Percentiles rank a stretch among this genome's conserved stretches.
Evolutionary conservation across 2,113 vertebrate species (phyloP).

Genomic region (Benitochromis conjunctus): DNA sequence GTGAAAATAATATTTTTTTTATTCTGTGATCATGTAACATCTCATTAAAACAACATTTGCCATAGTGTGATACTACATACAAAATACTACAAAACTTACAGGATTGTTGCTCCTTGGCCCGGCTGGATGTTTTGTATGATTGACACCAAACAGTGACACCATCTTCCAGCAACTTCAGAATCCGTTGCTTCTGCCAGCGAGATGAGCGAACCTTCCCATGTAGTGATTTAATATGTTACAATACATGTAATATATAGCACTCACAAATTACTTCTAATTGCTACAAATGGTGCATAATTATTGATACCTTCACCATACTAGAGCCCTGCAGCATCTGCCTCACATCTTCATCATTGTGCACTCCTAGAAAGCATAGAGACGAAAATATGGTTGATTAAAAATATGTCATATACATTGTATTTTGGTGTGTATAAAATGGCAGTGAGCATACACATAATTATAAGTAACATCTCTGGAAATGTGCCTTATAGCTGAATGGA

Average conservation of each 20-base stretch:
- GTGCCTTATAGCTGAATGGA: neutral
- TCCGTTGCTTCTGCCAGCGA: constrained; percentile 79
- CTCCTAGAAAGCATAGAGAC: constrained; percentile 66
- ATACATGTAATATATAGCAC: neutral
- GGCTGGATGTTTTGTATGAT: constrained; percentile 74
- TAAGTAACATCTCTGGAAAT: neutral
- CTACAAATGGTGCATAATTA: neutral
- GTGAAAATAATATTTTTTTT: neutral
- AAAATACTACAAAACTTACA: constrained; percentile 76
- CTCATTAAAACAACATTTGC: too few relatives aligned
- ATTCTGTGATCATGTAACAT: neutral
- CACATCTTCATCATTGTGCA: constrained; percentile 85
- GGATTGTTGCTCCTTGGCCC: constrained; percentile 77
- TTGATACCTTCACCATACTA: constrained; percentile 69
- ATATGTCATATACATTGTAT: neutral
- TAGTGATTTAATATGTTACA: neutral
- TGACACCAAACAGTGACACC: constrained; percentile 87
- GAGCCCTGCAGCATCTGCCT: constrained; percentile 84
- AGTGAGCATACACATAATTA: neutral
- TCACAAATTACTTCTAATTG: neutral
- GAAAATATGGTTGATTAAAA: neutral
- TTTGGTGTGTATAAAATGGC: neutral
- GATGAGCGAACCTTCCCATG: constrained; percentile 78
- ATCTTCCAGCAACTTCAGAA: constrained; percentile 84
- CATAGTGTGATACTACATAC: neutral